A percentile compares a stretch with the other conserved stretches of the same genome.
Evolutionary conservation across 2,888 invertebrate species (phyloP).

Genomic region (Cryptus armator): DNA sequence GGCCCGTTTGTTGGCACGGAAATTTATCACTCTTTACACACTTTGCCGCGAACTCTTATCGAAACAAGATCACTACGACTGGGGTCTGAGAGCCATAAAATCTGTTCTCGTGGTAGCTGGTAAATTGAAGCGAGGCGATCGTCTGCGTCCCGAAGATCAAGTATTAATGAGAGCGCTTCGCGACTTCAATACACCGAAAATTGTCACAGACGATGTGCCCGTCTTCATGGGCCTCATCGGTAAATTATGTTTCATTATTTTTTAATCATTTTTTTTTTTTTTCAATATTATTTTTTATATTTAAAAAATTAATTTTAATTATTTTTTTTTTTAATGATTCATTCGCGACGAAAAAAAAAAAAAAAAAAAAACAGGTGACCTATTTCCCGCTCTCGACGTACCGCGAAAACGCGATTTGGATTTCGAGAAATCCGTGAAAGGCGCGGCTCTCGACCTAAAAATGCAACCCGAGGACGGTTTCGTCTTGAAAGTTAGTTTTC

Average conservation of each 20-base stretch:
- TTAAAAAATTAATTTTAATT: neutral
- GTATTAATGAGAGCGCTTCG: constrained; percentile 96
- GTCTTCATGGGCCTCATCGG: constrained; percentile 98
- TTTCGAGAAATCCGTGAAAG: constrained; percentile 92
- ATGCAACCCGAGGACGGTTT: constrained; percentile 97
- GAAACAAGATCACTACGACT: constrained; percentile 98
- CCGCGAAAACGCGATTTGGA: constrained; percentile 94
- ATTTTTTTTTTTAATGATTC: neutral
- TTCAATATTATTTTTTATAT: neutral
- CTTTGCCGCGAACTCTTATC: constrained; percentile 96
- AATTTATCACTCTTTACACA: constrained; percentile 97
- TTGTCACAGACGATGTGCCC: constrained; percentile 95
- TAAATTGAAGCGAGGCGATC: constrained; percentile 93
- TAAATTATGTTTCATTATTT: constrained; percentile 44
- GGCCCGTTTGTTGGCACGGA: constrained; percentile 94
- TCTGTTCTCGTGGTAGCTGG: constrained; percentile 98
- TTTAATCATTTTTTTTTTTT: neutral
- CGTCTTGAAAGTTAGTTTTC: constrained; percentile 89
- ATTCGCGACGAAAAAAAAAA: neutral
- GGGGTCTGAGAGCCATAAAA: constrained; percentile 98
- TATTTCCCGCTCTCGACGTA: constrained; percentile 96
- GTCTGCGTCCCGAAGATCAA: constrained; percentile 94
- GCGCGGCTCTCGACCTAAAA: constrained; percentile 92
- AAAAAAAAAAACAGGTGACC: constrained; percentile 86
- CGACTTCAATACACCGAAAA: constrained; percentile 98